Evolutionary conservation across 1,140 invertebrate species (phyloP), one percentile per base, ranked within the genome.

Genomic region (Dendrolimus punctatus): DNA sequence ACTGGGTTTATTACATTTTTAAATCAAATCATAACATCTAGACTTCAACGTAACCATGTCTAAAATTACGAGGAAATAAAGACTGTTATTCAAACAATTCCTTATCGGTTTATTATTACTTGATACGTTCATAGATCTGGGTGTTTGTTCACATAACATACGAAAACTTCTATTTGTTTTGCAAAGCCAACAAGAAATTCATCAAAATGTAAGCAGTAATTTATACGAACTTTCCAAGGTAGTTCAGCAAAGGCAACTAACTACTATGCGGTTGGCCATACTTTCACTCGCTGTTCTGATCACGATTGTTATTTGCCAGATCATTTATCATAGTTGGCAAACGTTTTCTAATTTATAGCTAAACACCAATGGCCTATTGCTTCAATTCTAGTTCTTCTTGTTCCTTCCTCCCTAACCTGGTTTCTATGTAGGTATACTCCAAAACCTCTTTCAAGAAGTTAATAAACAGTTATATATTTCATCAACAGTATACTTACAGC

Each of bases 401-500:
- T 23, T 23, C 23, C 23, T 23, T 23, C 23, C 23, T 23, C 23
- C 23, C 23, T 2, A 45, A 7, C 43, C 43, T 45, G 6, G n/a
- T 8, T 8, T 0, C 6, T 10, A 10, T 10, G 3, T 45, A n/a
- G 43, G n/a, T n/a, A 45, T 6, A 45, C 43, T 45, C n/a, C n/a
- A 8, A n/a, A 45, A 9, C 43, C 0, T 0, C n/a, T n/a, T 6
- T 6, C 5, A 6, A 8, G 23, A 6, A 45, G 43, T 45, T n/a
- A 9, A 45, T 6, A 8, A n/a, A 45, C n/a, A 45, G 1, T 23
- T 23, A 23, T 23, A 23, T 23, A 23, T 23, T 23, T 23, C 23
- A 45, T 9, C n/a, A 45, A 45, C 6, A 37, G 6, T 6, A 42
- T 56, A 80, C 79, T 82, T 50, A 82, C 77, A 54, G 53, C 60